phyloP scores from a whole-genome alignment of 2,797 vertebrate genomes.

The Takifugu rubripes region DNA sequence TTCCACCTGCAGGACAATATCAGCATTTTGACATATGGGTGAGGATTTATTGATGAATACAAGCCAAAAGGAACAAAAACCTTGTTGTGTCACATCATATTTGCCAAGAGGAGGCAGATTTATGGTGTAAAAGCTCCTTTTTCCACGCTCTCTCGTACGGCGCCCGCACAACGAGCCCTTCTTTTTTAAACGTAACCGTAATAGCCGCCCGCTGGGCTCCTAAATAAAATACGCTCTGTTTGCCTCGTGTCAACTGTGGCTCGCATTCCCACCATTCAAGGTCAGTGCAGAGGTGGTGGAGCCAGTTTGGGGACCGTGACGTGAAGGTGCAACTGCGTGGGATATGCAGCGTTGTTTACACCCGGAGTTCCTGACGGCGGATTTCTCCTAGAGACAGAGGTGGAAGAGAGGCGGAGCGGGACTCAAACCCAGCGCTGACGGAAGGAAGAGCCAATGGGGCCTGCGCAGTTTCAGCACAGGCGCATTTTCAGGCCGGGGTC shows the following conservation, averaged over 20 bases:
- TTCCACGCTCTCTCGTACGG: background rate
- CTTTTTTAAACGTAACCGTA: background rate
- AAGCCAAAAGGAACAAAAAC: too few relatives aligned
- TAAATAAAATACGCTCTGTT: constrained; percentile 27
- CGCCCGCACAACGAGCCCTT: background rate
- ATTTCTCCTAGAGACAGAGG: too few relatives aligned
- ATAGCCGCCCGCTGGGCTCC: constrained; percentile 19
- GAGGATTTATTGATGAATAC: too few relatives aligned
- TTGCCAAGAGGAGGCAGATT: too few relatives aligned
- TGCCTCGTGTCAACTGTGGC: constrained; percentile 36
- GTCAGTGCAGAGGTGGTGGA: constrained; percentile 35
- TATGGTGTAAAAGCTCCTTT: too few relatives aligned
- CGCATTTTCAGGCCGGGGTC: constrained; percentile 34
- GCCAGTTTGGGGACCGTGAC: constrained; percentile 35
- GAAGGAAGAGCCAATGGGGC: constrained; percentile 15
- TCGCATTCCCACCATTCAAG: constrained; percentile 48
- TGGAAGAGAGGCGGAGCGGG: background rate
- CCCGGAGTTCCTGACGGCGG: too few relatives aligned
- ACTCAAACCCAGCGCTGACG: background rate
- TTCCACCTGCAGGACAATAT: too few relatives aligned
- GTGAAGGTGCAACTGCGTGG: background rate
- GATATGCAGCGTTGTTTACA: background rate
- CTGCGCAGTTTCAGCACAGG: constrained; percentile 22
- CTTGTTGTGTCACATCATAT: too few relatives aligned
- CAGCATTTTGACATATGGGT: too few relatives aligned